Base-by-base conservation (phyloP, 2,888 invertebrate species). In the Tryphoninae sp. region DNA sequence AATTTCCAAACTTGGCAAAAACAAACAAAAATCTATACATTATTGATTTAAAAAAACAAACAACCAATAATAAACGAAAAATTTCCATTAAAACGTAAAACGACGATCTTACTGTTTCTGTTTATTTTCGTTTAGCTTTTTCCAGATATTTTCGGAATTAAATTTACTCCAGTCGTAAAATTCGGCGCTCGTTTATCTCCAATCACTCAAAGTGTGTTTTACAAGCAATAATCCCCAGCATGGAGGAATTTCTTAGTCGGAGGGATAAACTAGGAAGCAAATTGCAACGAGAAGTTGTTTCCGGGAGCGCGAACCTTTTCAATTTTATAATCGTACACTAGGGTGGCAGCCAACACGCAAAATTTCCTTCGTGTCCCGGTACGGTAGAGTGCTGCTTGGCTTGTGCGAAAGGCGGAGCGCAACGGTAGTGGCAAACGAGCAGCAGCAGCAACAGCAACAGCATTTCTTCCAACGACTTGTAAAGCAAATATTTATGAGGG, bases 401-500 rank as follows among this genome's bases (percentile, higher is more conserved):
- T 33, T 26, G 23, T 11, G 19, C 33, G 23, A 58, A 22, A 22
- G 51, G 51, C 51, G n/a, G 51, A 6, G 13, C 6, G 16, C 16
- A 51, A n/a, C 13, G n/a, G 13, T 2, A 16, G 51, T 3, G 51
- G n/a, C 33, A 33, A 33, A 33, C 33, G 6, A 33, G 64, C 65
- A 67, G 55, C 77, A 51, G 78, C 72, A 73, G 71, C 78, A 59
- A 78, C 78, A 65, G 79, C 74, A 81, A 72, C 76, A 62, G 69
- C 75, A 77, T 74, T 83, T 68, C 73, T 78, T 69, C 83, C 83
- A 84, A 81, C 85, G 76, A 84, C 88, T 87, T 87, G 89, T 86
- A 88, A 87, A 88, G 89, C 88, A 88, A 89, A 90, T 90, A 90
- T 90, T 90, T 90, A 90, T 87, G 90, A 89, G 89, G 87, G 86